Conservation (phyloP, 2,797 vertebrate genomes). For the Avahi laniger region DNA sequence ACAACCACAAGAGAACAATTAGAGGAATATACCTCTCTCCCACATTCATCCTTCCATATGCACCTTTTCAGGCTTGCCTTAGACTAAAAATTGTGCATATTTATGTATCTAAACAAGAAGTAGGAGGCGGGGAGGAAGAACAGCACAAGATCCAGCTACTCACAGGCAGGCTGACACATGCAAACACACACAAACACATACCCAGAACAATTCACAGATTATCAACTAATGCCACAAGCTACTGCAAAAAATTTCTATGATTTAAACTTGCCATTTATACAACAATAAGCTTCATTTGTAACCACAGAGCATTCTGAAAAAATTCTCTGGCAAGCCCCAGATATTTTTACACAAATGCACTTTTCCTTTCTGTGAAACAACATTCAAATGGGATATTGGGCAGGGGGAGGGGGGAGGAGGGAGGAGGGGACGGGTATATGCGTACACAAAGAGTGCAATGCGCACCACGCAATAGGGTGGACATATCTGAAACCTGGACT, state of each 20-base stretch:
- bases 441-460: no score
- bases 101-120: background rate
- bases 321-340: constrained; percentile 41
- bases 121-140: background rate
- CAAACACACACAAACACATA: background rate
- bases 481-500: no score
- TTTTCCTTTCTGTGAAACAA: constrained; percentile 70
- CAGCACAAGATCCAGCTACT: background rate
- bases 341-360: constrained; percentile 63
- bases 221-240: constrained; percentile 40
- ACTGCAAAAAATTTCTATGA: constrained; percentile 41
- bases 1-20: constrained; percentile 58
- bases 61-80: background rate
- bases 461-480: no score
- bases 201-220: constrained; percentile 27
- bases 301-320: constrained; percentile 65
- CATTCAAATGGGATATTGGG: constrained; percentile 50
- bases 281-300: constrained; percentile 67
- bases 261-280: constrained; percentile 63
- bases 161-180: background rate
- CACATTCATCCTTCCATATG: background rate
- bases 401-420: no score
- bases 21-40: constrained; percentile 62
- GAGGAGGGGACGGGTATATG: no score
- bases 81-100: background rate